Evolutionary conservation across 2,888 invertebrate species (phyloP), one percentile per base, ranked within the genome.

Genomic region (Rhagium mordax): DNA sequence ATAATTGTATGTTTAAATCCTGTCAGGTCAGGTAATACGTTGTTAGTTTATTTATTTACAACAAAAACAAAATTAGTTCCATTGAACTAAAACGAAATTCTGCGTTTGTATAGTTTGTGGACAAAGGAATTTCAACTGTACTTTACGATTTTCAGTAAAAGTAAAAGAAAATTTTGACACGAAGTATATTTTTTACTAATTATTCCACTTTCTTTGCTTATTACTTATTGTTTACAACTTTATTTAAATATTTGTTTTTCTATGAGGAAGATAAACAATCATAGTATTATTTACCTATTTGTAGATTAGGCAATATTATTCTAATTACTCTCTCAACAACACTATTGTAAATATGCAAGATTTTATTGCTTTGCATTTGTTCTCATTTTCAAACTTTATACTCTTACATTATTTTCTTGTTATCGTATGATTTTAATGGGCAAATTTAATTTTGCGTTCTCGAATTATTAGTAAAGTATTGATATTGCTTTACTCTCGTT

Each of bases 271-370:
- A 21, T 67, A 57, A 71, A 60, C 61, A 66, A 71, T 60, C 33
- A 55, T 71, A 71, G 66, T 71, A 66, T 71, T 71, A 71, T 66
- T 66, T 71, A 71, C 51, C 27, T 66, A 21, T 49, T 66, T 47
- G 20, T 71, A 66, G 65, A 66, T 48, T 71, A 71, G 71, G 57
- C 41, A 53, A 67, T 65, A 53, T 62, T 62, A 24, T 65, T 59
- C 61, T 47, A 61, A 57, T 47, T 57, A 67, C 27, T 57, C 55
- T 53, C 29, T 57, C 47, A 55, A 66, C 41, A 55, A 67, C 47
- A 57, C 15, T 67, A 67, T 67, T 67, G 57, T 67, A 57, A 8
- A 65, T 64, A 62, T 24, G 49, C 62, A 62, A 21, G 27, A 65
- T 33, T 65, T 65, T 65, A 13, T 15, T 51, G 29, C 21, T 27